These are phyloP conservation scores for Volucella inanis DNA, from an alignment of 2,888 invertebrate genomes.

Conservation along the genomic window DNA sequence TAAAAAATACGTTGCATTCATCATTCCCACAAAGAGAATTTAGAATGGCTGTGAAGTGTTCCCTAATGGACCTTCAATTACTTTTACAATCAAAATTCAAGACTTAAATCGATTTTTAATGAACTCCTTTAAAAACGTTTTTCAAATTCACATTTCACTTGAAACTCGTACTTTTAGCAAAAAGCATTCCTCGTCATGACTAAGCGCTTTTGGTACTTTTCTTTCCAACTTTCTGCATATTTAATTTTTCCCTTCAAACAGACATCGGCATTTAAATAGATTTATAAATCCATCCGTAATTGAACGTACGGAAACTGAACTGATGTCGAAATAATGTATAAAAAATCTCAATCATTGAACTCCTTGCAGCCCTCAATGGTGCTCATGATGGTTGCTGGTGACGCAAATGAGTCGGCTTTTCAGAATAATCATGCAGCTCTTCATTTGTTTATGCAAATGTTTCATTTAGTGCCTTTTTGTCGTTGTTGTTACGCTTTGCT, in stretches of 20 bases:
- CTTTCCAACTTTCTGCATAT: constrained; percentile 23
- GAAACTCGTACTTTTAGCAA: neutral
- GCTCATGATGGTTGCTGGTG: constrained; percentile 55
- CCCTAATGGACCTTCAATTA: constrained; percentile 58
- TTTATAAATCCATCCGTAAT: constrained; percentile 44
- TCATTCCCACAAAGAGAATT: constrained; percentile 49
- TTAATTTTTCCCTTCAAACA: constrained; percentile 20
- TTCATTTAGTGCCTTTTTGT: constrained; percentile 35
- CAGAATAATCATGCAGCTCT: constrained; percentile 47
- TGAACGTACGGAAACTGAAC: neutral
- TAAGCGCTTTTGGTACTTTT: constrained; percentile 28
- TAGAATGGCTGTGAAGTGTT: constrained; percentile 13
- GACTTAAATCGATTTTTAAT: constrained; percentile 67
- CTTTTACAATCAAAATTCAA: constrained; percentile 28
- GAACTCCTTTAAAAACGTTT: constrained; percentile 46
- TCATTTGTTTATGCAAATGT: constrained; percentile 68
- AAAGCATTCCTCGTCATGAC: constrained; percentile 24
- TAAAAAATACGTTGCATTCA: neutral
- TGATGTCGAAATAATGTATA: constrained; percentile 3
- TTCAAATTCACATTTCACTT: constrained; percentile 6
- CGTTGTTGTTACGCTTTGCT: constrained; percentile 1
- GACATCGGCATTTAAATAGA: constrained; percentile 21
- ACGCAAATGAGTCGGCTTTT: constrained; percentile 62
- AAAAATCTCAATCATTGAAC: constrained; percentile 38
- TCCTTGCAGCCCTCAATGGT: constrained; percentile 1